Evolutionary conservation across 2,888 invertebrate genomes (phyloP), one percentile per base, ranked within the genome.

Genomic region (Parnassius smintheus): DNA sequence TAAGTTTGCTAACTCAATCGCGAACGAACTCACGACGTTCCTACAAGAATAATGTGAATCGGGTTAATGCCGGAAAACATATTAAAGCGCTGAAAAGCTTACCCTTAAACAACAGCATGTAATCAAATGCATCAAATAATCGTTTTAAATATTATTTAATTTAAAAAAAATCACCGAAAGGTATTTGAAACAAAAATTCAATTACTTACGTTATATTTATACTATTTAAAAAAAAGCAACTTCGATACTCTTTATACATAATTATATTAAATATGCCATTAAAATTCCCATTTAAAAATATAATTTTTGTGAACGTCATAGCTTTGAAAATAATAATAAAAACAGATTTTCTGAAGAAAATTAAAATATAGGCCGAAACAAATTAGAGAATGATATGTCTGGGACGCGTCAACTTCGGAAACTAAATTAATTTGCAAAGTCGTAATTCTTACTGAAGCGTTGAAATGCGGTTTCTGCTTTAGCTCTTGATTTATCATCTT

Each of bases 1-100:
- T 79, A 82, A 82, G 82, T 79, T 78, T 77, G 65, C 68, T 70
- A 70, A 74, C 74, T 71, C 70, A 65, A 70, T 73, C 69, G 68
- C 66, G 65, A 68, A 67, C 64, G 65, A 67, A 68, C 66, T 68
- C 69, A 59, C 64, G 50, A 61, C 65, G 48, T 56, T 53, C 56
- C 65, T 42, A 59, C 59, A 62, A 62, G 65, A 59, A 65, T 62
- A 60, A 59, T 62, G 56, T 41, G 56, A 63, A 46, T 59, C 50
- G 55, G n/a, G 58, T 45, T 55, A 63, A 59, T 63, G 59, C 51
- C 54, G 25, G 62, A 18, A 49, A 58, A 63, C 55, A 59, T 50
- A 59, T 63, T 59, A 63, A 55, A 51, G 35, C 42, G 9, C 41
- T 50, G 54, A 35, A 55, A 63, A 56, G 51, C 51, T 61, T 45